Percentiles rank a stretch among this genome's conserved stretches.
These are phyloP conservation scores for Drosophila pectinifera DNA, from an alignment of 1,140 invertebrate genomes.

Conservation along the genomic window DNA sequence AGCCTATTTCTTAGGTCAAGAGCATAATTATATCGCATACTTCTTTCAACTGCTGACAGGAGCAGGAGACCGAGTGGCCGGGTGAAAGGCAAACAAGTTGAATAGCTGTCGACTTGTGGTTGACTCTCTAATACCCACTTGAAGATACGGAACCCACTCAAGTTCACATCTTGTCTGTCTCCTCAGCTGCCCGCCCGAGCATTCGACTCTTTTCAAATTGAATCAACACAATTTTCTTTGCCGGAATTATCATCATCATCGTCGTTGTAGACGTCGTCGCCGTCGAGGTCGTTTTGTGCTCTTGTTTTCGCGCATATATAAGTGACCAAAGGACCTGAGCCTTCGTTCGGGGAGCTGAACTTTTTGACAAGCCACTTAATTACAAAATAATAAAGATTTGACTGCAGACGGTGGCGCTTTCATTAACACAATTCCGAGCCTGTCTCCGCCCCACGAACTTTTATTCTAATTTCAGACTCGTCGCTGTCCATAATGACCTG, in stretches of 20 bases:
- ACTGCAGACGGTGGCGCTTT: constrained; percentile 57
- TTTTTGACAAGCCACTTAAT: constrained; percentile 77
- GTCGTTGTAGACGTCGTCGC: constrained; percentile 5
- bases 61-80: constrained; percentile 24
- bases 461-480: constrained; percentile 70
- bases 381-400: constrained; percentile 81
- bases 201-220: constrained; percentile 70
- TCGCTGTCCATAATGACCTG: constrained; percentile 69
- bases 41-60: constrained; percentile 32
- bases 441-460: constrained; percentile 24
- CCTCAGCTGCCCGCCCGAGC: constrained; percentile 43
- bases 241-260: constrained; percentile 46
- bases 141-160: constrained; percentile 40
- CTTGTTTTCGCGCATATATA: constrained; percentile 46
- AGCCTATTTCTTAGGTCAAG: constrained; percentile 55
- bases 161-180: constrained; percentile 50
- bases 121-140: constrained; percentile 40
- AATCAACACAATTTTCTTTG: constrained; percentile 78
- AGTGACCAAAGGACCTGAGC: constrained; percentile 54
- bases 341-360: constrained; percentile 24
- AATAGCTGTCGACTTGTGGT: constrained; percentile 55
- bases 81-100: constrained; percentile 54
- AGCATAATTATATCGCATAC: constrained; percentile 49
- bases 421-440: constrained; percentile 72
- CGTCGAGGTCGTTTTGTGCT: constrained; percentile 18